phyloP scores from a whole-genome alignment of 2,797 vertebrate genomes.

The Darevskia mixta region DNA sequence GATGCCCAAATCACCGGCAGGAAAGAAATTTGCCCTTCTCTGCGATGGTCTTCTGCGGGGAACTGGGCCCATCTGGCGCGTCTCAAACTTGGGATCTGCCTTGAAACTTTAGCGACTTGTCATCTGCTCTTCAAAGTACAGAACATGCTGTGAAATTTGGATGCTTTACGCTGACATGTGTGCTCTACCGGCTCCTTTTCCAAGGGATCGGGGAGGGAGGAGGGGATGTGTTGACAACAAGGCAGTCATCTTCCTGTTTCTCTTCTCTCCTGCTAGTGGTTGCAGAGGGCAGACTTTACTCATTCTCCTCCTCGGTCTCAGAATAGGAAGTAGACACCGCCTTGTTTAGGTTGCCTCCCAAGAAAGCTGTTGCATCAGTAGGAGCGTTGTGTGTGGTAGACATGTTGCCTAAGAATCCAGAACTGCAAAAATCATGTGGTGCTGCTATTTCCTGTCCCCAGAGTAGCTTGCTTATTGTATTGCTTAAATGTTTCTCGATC shows the following conservation, averaged over 20 bases:
- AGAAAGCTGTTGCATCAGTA: background rate
- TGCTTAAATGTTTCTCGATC: background rate
- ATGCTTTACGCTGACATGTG: slow-evolving; percentile 70
- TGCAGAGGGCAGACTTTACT: background rate
- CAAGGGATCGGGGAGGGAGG: slow-evolving; percentile 34
- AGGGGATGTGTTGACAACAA: slow-evolving; percentile 48
- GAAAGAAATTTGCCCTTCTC: slow-evolving; percentile 39
- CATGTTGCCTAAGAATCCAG: background rate
- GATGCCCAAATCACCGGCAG: slow-evolving; percentile 50
- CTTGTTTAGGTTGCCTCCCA: slow-evolving; percentile 37
- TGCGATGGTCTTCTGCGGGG: slow-evolving; percentile 49
- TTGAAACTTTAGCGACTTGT: slow-evolving; percentile 74
- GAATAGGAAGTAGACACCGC: background rate
- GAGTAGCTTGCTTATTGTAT: background rate
- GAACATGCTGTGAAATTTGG: slow-evolving; percentile 73
- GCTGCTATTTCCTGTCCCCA: background rate
- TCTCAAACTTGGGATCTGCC: slow-evolving; percentile 70
- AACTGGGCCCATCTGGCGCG: slow-evolving; percentile 76
- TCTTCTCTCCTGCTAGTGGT: slow-evolving; percentile 20
- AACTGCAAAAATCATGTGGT: background rate
- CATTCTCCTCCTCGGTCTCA: background rate
- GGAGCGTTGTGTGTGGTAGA: background rate
- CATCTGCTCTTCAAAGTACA: slow-evolving; percentile 78
- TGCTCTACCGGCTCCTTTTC: slow-evolving; percentile 57
- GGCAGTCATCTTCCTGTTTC: background rate